Conservation (phyloP, 2,797 vertebrate genomes). For the Siniperca undulata region DNA sequence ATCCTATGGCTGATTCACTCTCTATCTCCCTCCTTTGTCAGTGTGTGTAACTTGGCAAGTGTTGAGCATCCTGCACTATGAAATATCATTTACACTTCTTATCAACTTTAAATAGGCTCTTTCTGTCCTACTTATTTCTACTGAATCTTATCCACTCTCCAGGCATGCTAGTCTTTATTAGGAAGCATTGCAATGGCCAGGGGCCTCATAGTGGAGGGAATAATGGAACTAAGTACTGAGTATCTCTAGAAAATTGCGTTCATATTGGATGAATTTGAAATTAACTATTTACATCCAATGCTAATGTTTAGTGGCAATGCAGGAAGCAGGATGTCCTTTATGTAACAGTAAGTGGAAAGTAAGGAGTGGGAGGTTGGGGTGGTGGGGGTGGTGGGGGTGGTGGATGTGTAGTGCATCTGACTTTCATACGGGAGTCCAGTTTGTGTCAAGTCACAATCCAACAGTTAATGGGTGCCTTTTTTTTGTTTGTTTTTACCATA, state of each 20-base stretch:
- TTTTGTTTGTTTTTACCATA: no score
- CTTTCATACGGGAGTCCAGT: no score
- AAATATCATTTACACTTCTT: conserved; percentile 11
- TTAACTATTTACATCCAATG: not conserved
- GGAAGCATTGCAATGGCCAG: not conserved
- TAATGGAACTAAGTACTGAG: not conserved
- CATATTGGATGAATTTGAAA: not conserved
- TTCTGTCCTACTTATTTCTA: conserved; percentile 15
- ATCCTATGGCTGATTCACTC: not conserved
- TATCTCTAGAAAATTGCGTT: not conserved
- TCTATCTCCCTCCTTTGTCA: not conserved
- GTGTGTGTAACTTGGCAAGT: not conserved
- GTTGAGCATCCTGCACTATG: not conserved
- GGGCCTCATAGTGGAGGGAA: not conserved
- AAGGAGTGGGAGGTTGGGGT: no score
- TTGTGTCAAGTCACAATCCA: no score
- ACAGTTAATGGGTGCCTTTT: no score
- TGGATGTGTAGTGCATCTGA: no score
- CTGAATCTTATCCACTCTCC: not conserved
- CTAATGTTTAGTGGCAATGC: not conserved
- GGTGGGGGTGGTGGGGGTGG: no score
- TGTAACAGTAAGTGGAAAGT: not conserved
- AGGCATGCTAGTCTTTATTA: not conserved
- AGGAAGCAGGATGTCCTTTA: not conserved
- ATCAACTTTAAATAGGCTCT: conserved; percentile 9